Evolutionary conservation across 2,113 vertebrate genomes (phyloP).

Genomic region (Tautogolabrus adspersus): DNA sequence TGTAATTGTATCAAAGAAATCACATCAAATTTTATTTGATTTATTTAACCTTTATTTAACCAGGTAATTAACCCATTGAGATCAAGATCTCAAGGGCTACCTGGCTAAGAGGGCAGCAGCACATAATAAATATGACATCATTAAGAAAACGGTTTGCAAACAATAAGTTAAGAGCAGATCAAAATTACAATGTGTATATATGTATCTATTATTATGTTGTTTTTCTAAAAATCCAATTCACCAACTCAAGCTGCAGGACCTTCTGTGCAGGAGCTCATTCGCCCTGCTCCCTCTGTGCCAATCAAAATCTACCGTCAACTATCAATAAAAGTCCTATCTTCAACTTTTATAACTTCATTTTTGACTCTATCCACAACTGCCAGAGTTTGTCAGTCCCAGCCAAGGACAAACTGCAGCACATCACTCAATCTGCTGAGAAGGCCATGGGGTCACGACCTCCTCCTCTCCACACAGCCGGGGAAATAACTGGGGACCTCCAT

Average conservation of each 20-base stretch:
- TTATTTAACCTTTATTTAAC: too few species aligned
- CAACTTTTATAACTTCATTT: slow-evolving; percentile 17
- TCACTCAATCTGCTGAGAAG: slow-evolving; percentile 27
- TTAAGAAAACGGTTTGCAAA: too few species aligned
- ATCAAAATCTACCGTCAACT: background rate
- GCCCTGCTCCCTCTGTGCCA: background rate
- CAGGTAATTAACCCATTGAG: too few species aligned
- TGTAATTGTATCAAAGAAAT: too few species aligned
- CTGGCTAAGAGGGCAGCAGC: too few species aligned
- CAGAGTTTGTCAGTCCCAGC: slow-evolving; percentile 18
- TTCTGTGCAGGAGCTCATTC: background rate
- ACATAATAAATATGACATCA: too few species aligned
- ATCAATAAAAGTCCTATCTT: background rate
- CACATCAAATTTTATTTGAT: too few species aligned
- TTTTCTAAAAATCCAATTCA: too few species aligned
- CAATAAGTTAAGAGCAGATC: too few species aligned
- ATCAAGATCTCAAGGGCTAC: too few species aligned
- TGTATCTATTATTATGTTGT: too few species aligned
- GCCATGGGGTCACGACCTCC: slow-evolving; percentile 23
- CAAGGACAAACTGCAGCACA: slow-evolving; percentile 33
- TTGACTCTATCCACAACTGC: slow-evolving; percentile 31
- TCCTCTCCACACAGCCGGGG: slow-evolving; percentile 32
- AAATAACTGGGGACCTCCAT: slow-evolving; percentile 62
- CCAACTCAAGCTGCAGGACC: background rate
- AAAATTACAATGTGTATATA: too few species aligned